Evolutionary conservation across 2,888 invertebrate genomes (phyloP), one percentile per base, ranked within the genome.

Genomic region (Proisotoma minuta): DNA sequence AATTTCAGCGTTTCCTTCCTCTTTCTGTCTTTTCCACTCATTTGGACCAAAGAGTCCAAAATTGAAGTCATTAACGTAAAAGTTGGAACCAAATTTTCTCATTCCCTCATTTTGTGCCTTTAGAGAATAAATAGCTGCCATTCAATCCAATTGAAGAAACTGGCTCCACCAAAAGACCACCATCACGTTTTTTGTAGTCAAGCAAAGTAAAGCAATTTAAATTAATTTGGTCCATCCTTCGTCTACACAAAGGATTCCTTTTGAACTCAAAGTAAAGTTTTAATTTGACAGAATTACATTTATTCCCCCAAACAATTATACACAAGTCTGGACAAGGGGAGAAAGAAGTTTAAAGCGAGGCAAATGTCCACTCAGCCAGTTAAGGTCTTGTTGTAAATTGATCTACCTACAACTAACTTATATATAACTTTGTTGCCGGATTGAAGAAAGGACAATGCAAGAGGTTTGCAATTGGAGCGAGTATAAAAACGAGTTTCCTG

Each of bases 401-500:
- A 28, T 22, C 34, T 34, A 47, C 48, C 27, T 43, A 47, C 12
- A n/a, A n/a, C 26, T 50, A 5, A 50, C 23, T 22, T 23, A 47
- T 8, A n/a, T n/a, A 15, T 50, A 5, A 50, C 23, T 22, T 23
- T 24, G 57, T 39, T 34, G 54, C 15, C 26, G 18, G 20, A 39
- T 23, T 18, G 22, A 24, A n/a, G 24, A 20, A 15, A 59, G 28
- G 29, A 34, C 24, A 26, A 24, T 3, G 39, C 39, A 29, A 23
- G 49, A 58, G 28, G 49, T 52, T 49, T 34, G 10, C 49, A 34
- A 34, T 43, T 29, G 18, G 26, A 29, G 12, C 39, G 49, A 28
- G 52, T 18, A 52, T 24, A 60, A 40, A 49, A 54, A 54, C 60
- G 54, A 54, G 60, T 49, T 60, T 60, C 29, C 39, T 54, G 60